Base-by-base conservation (phyloP, 2,888 invertebrate genomes). In the Barypeithes pellucidus region DNA sequence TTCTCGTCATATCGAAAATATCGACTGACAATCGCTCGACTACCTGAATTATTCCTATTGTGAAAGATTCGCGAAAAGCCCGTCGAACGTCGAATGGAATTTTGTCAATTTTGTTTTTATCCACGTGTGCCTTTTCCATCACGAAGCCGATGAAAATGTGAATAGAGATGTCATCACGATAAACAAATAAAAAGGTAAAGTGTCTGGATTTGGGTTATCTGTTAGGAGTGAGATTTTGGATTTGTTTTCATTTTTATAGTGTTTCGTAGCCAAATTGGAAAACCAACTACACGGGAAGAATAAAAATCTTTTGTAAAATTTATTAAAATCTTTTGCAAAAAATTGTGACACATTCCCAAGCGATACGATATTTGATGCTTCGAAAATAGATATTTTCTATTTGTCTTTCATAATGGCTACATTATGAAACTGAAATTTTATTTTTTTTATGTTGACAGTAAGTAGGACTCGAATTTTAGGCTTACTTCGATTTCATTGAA, bases 91-190 rank as follows among this genome's bases (percentile, higher is more conserved):
- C 18, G 47, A 47, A 47, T 47, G 18, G 47, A 20, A 47, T 47
- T 47, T 47, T 20, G 47, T 47, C 47, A 47, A 47, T 47, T 47
- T 47, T 47, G 47, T 47, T 47, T 45, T 47, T 47, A 20, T 18
- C 20, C 9, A 11, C 47, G 47, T 18, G 12, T 20, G 47, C 47
- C 20, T 20, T 47, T 47, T 47, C 3, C 20, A 20, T 39, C 12
- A 18, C 7, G 47, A 18, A 47, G 47, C 18, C 20, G 11, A 20
- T 20, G 47, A 47, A 47, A 47, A 16, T 47, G 47, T 16, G 47
- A 18, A 16, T 16, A 47, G 14, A 20, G 9, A 20, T 47, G 47
- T 9, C 20, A 47, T 29, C 29, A 9, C 47, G 18, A 47, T 47
- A 47, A 20, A 2, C 20, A 20, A 43, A 16, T 20, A 11, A 11